A percentile compares a stretch with the other conserved stretches of the same genome.
These are phyloP conservation scores for Planococcus citri DNA, from an alignment of 1,140 invertebrate genomes.

Conservation along the genomic window DNA sequence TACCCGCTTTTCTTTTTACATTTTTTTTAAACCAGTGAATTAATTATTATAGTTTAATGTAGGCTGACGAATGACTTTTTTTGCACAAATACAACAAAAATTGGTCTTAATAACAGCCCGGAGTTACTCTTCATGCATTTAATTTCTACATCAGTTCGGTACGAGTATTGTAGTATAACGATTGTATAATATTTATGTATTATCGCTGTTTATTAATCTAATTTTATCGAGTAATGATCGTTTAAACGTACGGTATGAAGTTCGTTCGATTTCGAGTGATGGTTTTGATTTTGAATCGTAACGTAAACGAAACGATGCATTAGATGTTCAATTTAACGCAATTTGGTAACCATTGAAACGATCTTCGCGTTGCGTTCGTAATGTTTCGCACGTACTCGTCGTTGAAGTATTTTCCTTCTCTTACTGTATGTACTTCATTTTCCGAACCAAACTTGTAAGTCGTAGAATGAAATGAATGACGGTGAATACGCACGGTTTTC, in stretches of 20 bases:
- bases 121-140: background rate
- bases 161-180: slow-evolving; percentile 10
- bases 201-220: slow-evolving; percentile 5
- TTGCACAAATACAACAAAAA: background rate
- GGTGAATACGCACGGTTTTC: too few relatives aligned
- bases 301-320: background rate
- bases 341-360: background rate
- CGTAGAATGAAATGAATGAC: too few relatives aligned
- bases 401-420: background rate
- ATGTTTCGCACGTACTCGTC: background rate
- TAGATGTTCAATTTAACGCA: background rate
- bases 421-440: too few relatives aligned
- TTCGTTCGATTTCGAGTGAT: too few relatives aligned
- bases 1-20: background rate
- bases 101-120: background rate
- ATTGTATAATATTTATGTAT: background rate
- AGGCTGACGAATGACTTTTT: background rate
- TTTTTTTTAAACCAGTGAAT: background rate
- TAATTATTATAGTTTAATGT: too few relatives aligned
- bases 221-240: background rate
- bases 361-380: background rate
- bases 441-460: too few relatives aligned
- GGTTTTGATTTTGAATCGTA: too few relatives aligned
- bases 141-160: slow-evolving; percentile 1
- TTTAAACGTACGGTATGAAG: background rate